These are phyloP conservation scores for Vulpes ferrilata DNA, from an alignment of 2,113 vertebrate species.

Conservation along the genomic window DNA sequence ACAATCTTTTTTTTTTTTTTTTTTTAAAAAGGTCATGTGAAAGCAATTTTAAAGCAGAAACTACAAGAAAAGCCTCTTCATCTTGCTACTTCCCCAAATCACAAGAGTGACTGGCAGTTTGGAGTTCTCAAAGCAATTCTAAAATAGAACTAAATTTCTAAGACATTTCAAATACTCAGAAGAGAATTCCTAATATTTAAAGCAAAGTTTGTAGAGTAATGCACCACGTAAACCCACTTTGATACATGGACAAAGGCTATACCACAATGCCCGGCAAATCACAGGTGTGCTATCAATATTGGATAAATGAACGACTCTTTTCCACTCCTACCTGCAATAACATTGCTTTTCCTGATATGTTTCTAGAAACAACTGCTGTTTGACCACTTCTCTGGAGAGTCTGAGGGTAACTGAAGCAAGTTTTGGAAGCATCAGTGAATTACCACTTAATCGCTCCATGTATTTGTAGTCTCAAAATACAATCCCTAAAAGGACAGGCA, in stretches of 20 bases:
- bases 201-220: neutral
- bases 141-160: neutral
- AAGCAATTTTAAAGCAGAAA: neutral
- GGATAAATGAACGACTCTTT: neutral
- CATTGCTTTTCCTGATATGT: neutral
- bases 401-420: neutral
- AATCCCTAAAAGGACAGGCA: neutral
- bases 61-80: neutral
- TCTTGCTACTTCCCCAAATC: neutral
- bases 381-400: neutral
- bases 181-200: neutral
- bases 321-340: fast-evolving
- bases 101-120: neutral
- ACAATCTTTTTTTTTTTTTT: too few relatives aligned
- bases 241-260: neutral
- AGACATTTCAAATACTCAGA: neutral
- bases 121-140: neutral
- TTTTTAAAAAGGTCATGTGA: neutral
- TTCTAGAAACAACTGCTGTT: neutral
- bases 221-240: neutral
- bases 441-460: neutral
- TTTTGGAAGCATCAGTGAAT: neutral
- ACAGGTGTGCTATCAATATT: neutral
- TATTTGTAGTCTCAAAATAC: neutral
- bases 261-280: neutral